These are phyloP conservation scores for Eurystomus gularis DNA, from an alignment of 2,113 vertebrate genomes.

Conservation along the genomic window DNA sequence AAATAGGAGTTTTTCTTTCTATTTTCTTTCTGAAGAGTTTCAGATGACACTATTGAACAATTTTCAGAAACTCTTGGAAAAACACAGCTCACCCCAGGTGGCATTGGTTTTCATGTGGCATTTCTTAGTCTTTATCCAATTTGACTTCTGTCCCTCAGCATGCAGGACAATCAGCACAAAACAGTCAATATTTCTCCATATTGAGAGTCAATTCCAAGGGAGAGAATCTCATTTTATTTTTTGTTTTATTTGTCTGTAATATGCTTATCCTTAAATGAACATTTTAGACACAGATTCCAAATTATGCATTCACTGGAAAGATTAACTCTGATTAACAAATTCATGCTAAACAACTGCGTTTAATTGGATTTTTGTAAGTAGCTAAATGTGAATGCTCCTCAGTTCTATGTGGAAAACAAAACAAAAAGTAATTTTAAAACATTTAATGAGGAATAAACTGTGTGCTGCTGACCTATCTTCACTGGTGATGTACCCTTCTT, in stretches of 20 bases:
- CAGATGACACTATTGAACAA: neutral
- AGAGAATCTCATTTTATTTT: constrained; percentile 39
- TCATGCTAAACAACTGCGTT: constrained; percentile 79
- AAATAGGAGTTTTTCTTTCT: neutral
- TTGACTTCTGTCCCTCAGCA: constrained; percentile 30
- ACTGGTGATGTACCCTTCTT: neutral
- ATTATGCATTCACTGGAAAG: constrained; percentile 80
- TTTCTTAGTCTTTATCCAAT: constrained; percentile 32
- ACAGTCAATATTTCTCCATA: constrained; percentile 38
- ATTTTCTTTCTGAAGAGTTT: neutral
- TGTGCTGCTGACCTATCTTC: constrained; percentile 36
- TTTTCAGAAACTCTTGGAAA: constrained; percentile 18
- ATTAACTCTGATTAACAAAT: constrained; percentile 83
- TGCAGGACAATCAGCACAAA: constrained; percentile 33
- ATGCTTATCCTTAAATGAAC: constrained; percentile 70
- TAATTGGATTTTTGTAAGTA: constrained; percentile 83
- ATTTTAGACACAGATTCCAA: constrained; percentile 77
- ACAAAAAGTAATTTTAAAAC: constrained; percentile 36
- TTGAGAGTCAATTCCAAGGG: constrained; percentile 30
- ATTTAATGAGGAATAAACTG: constrained; percentile 44
- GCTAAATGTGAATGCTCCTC: constrained; percentile 67
- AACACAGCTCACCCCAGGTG: neutral
- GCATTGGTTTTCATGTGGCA: neutral
- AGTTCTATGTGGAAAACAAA: constrained; percentile 56
- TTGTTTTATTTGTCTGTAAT: constrained; percentile 50